Base-by-base conservation (phyloP, 2,797 vertebrate genomes). In the Falco columbarius region DNA sequence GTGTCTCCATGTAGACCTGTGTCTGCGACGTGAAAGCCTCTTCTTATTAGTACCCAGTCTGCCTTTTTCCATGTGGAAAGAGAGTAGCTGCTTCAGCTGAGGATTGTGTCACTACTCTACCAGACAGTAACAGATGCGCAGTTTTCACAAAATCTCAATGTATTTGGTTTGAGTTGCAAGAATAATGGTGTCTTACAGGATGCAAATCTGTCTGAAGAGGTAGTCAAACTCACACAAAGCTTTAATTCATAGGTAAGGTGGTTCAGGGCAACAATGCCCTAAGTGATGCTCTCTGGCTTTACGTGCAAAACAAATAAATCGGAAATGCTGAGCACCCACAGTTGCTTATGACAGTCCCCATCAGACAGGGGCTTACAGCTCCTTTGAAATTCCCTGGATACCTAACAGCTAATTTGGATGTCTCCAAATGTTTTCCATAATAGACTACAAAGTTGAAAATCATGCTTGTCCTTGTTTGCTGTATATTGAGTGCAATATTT, bases 1-100 rank as follows among this genome's bases (percentile, higher is more conserved):
- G 40, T 56, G 16, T 12, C 44, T 81, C 11, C 24, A 7, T 29
- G 38, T 63, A 81, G n/a, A 24, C 0, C 0, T 56, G 21, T 56
- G 27, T 54, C 34, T 81, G 47, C 12, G n/a, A 52, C 67, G 29
- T 26, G 36, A 11, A 20, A 61, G 12, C 12, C 18, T 83, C 15
- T 86, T 70, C 52, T 29, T 71, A 15, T 47, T 30, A 44, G 26
- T 34, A 23, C 18, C 23, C 36, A 47, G 6, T 38, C 42, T 76
- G 21, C 14, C 19, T 19, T 42, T 30, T 67, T 72, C 59, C 21
- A 10, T 7, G 12, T 47, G 38, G 42, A 71, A 61, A 40, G 36
- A 58, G 34, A 21, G 29, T 38, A 79, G 30, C 21, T 40, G 12
- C 16, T 72, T 17, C 7, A 52, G 13, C 6, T 17, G 12, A 72